A percentile compares a stretch with the other conserved stretches of the same genome.
These are phyloP conservation scores for Drosophila repleta DNA, from an alignment of 1,140 invertebrate species.

Conservation along the genomic window DNA sequence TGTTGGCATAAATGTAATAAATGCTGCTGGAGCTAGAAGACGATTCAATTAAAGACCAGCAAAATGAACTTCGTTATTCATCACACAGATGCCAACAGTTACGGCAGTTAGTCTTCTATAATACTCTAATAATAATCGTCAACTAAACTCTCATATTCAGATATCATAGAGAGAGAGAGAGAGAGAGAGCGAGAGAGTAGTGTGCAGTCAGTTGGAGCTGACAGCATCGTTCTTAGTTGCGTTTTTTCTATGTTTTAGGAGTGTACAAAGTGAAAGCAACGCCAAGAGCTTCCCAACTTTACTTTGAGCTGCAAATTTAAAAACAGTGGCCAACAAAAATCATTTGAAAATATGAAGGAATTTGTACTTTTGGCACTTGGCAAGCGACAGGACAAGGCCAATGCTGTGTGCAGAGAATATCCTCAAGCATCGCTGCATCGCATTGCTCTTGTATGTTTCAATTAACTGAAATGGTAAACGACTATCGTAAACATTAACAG, in stretches of 20 bases:
- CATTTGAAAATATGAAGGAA: slow-evolving; percentile 25
- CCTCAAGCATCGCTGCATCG: not conserved
- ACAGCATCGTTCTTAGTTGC: not conserved
- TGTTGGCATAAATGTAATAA: not conserved
- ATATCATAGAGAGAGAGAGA: no score
- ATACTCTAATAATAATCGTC: not conserved
- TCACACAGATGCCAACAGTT: no score
- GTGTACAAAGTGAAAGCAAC: slow-evolving; percentile 29
- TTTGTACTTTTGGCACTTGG: slow-evolving; percentile 32
- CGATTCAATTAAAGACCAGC: no score
- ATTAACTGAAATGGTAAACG: slow-evolving; percentile 79
- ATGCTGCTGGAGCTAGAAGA: no score
- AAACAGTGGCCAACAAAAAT: slow-evolving; percentile 22
- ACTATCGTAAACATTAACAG: slow-evolving; percentile 77
- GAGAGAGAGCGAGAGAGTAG: no score
- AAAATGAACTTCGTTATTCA: no score
- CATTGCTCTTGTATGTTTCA: slow-evolving; percentile 56
- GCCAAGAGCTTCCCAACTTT: slow-evolving; percentile 33
- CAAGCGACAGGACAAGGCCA: slow-evolving; percentile 26
- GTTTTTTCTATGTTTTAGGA: not conserved
- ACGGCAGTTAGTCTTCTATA: not conserved
- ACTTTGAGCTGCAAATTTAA: slow-evolving; percentile 51
- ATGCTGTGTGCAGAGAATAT: slow-evolving; percentile 5
- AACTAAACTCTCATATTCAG: no score
- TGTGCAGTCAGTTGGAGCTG: not conserved